phyloP scores from a whole-genome alignment of 2,888 invertebrate genomes.

The Rotaria sp. region DNA sequence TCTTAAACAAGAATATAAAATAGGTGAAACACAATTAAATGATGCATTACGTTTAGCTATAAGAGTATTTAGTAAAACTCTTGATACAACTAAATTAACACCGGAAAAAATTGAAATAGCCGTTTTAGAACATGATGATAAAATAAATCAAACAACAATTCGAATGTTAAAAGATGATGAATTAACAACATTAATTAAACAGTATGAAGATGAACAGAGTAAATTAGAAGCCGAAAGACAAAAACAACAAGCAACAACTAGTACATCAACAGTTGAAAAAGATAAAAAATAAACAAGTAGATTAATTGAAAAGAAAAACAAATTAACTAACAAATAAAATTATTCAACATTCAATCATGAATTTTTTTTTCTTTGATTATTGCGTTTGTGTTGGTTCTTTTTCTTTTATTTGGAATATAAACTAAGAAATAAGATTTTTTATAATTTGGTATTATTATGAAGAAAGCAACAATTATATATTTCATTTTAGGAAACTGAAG shows the following conservation, averaged over 20 bases:
- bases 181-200: constrained; percentile 35
- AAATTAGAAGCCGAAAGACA: constrained; percentile 40
- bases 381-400: neutral
- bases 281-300: neutral
- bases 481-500: too few relatives aligned
- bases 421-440: neutral
- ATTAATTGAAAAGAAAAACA: neutral
- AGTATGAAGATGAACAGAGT: constrained; percentile 40
- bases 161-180: constrained; percentile 37
- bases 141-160: constrained; percentile 36
- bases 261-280: neutral
- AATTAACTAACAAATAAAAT: neutral
- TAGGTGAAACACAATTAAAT: constrained; percentile 76
- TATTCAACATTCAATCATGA: neutral
- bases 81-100: constrained; percentile 93
- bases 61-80: constrained; percentile 92
- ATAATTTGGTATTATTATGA: too few relatives aligned
- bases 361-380: neutral
- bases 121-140: constrained; percentile 25
- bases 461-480: too few relatives aligned
- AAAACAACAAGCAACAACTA: constrained; percentile 24
- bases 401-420: constrained; percentile 6
- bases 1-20: constrained; percentile 93
- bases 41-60: constrained; percentile 83
- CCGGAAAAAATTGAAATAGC: constrained; percentile 64